Evolutionary conservation across 2,113 vertebrate species (phyloP).

Genomic region (Elgaria multicarinata): DNA sequence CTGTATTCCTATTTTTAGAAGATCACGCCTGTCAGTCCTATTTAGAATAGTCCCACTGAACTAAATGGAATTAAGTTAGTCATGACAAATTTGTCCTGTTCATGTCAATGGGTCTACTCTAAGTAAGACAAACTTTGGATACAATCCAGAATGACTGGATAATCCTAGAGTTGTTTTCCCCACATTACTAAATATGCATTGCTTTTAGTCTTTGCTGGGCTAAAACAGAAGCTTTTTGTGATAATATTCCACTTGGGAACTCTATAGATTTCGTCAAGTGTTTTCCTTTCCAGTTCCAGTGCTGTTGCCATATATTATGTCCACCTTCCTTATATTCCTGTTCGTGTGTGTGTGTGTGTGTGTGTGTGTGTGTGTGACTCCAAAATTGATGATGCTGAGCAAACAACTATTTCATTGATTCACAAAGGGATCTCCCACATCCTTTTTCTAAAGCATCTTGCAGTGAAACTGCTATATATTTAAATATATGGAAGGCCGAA

Average conservation of each 20-base stretch:
- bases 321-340: not conserved
- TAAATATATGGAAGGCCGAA: not conserved
- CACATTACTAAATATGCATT: not conserved
- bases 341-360: not conserved
- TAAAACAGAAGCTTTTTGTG: not conserved
- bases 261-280: not conserved
- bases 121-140: too few species aligned
- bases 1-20: too few species aligned
- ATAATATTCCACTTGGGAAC: not conserved
- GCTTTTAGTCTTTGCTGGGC: not conserved
- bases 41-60: too few species aligned
- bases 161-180: not conserved
- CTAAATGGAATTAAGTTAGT: too few species aligned
- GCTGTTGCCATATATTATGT: not conserved
- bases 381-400: not conserved
- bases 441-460: not conserved
- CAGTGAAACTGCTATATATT: not conserved
- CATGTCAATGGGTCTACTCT: too few species aligned
- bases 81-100: too few species aligned
- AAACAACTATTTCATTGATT: conserved; percentile 4
- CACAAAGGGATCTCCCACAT: not conserved
- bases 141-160: not conserved
- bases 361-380: not conserved
- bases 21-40: too few species aligned
- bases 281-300: not conserved